Percentiles rank a stretch among this genome's conserved stretches.
Conservation (phyloP, 2,888 invertebrate species). For the Cinara cedri region DNA sequence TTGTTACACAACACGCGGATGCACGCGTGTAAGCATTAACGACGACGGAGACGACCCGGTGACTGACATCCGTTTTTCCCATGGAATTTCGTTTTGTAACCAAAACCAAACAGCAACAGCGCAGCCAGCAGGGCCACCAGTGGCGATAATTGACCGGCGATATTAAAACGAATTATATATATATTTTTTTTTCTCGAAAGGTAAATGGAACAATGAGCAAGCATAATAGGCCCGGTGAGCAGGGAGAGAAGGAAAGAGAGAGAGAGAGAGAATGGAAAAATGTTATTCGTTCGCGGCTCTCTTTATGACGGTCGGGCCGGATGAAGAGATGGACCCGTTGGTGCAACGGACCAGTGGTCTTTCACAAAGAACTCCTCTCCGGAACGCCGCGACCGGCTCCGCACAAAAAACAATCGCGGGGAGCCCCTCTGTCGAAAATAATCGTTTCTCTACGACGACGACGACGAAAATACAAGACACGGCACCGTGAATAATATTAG, state of each 20-base stretch:
- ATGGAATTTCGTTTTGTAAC: neutral
- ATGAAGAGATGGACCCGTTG: slow-evolving; percentile 55
- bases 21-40: neutral
- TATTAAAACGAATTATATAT: slow-evolving; percentile 51
- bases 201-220: slow-evolving; percentile 56
- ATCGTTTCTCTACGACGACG: slow-evolving; percentile 23
- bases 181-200: slow-evolving; percentile 9
- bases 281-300: slow-evolving; percentile 11
- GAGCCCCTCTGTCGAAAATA: slow-evolving; percentile 31
- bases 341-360: slow-evolving; percentile 55
- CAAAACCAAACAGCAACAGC: neutral
- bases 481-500: no score
- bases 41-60: slow-evolving; percentile 25
- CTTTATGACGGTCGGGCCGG: slow-evolving; percentile 44
- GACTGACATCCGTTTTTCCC: slow-evolving; percentile 51
- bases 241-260: no score
- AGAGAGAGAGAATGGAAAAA: no score
- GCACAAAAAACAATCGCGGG: slow-evolving; percentile 24
- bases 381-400: neutral
- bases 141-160: slow-evolving; percentile 55
- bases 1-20: neutral
- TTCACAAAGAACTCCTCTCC: slow-evolving; percentile 42
- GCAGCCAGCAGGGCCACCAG: slow-evolving; percentile 29
- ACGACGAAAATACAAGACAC: neutral
- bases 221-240: slow-evolving; percentile 31